These are phyloP conservation scores for Xenops minutus DNA, from an alignment of 2,797 vertebrate genomes.

Conservation along the genomic window DNA sequence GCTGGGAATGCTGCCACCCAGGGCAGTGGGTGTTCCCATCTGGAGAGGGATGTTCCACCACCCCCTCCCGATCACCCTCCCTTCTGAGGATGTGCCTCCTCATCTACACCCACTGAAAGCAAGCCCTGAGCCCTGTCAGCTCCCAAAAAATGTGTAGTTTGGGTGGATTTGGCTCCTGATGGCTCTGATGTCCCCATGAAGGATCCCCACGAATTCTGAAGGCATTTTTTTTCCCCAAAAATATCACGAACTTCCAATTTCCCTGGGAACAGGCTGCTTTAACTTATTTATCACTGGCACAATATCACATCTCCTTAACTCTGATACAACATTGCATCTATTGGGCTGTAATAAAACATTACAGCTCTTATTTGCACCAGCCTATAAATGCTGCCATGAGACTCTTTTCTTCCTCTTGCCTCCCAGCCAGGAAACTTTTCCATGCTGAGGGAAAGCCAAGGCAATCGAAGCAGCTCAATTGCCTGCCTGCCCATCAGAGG, in stretches of 20 bases:
- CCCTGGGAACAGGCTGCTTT: accelerated
- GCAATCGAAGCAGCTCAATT: neutral
- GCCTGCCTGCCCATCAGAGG: accelerated
- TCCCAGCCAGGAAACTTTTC: neutral
- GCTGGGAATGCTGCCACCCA: accelerated
- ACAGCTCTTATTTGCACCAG: accelerated
- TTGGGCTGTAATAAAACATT: accelerated
- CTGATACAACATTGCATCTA: accelerated
- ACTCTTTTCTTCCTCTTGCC: neutral
- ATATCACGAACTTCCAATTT: neutral
- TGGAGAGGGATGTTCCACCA: neutral
- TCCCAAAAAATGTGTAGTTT: accelerated
- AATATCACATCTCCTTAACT: neutral
- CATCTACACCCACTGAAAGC: accelerated
- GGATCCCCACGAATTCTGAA: accelerated
- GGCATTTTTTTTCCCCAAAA: neutral
- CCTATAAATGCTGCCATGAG: accelerated
- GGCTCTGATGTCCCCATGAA: accelerated
- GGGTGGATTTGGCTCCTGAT: neutral
- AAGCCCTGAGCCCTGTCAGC: accelerated
- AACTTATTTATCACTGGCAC: neutral
- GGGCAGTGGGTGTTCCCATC: neutral
- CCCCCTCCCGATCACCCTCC: accelerated
- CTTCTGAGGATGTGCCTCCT: neutral
- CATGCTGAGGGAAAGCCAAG: neutral